These are phyloP conservation scores for Neoniphon sammara DNA, from an alignment of 2,797 vertebrate genomes.

Conservation along the genomic window DNA sequence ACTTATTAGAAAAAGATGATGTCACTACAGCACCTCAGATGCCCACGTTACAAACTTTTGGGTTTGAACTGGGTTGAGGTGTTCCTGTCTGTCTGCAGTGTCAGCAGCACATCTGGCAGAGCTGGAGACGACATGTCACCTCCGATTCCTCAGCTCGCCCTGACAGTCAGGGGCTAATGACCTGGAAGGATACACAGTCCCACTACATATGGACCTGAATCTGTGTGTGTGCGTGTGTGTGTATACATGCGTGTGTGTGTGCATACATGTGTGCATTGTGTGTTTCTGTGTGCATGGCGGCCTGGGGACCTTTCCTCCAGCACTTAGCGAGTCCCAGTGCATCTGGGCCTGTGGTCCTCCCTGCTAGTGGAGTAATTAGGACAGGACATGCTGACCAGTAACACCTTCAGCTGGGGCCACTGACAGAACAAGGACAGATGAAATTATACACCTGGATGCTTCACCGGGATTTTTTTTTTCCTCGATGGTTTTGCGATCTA, in stretches of 20 bases:
- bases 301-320: constrained; percentile 52
- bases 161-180: constrained; percentile 76
- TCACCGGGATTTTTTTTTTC: constrained; percentile 32
- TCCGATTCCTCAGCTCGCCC: constrained; percentile 60
- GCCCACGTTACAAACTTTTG: constrained; percentile 5
- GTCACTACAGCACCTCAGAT: neutral
- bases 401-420: constrained; percentile 68
- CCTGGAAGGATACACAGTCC: constrained; percentile 70
- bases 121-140: constrained; percentile 57
- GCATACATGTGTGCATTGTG: constrained; percentile 4
- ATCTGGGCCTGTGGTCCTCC: constrained; percentile 68
- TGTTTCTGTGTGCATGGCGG: neutral
- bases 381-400: constrained; percentile 72
- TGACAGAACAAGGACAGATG: constrained; percentile 78
- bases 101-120: constrained; percentile 73
- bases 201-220: constrained; percentile 63
- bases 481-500: constrained; percentile 45
- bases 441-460: constrained; percentile 70
- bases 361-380: constrained; percentile 74
- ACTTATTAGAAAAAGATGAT: neutral
- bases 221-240: constrained; percentile 15
- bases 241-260: constrained; percentile 3
- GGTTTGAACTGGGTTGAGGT: constrained; percentile 10
- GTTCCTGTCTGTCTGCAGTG: constrained; percentile 47
- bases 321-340: constrained; percentile 53